phyloP scores from a whole-genome alignment of 2,113 vertebrate species.

The Oxygymnocypris stewartii region DNA sequence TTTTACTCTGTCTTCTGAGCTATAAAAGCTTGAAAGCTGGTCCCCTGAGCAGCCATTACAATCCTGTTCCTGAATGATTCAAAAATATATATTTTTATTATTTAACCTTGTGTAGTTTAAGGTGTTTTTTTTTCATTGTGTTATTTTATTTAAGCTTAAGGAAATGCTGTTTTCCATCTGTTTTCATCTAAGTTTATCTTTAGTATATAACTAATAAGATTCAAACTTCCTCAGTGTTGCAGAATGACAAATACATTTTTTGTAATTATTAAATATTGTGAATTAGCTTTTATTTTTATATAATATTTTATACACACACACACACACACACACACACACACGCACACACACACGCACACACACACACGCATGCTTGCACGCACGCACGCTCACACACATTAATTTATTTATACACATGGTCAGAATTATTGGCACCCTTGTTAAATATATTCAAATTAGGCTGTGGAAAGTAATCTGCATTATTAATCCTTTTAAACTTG shows the following conservation, averaged over 20 bases:
- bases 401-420: too few relatives aligned
- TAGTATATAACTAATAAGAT: background rate
- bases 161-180: background rate
- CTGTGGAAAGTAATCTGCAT: too few relatives aligned
- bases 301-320: too few relatives aligned
- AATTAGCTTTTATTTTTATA: too few relatives aligned
- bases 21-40: background rate
- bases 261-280: background rate
- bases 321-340: too few relatives aligned
- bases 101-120: background rate
- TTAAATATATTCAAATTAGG: too few relatives aligned
- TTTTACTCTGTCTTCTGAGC: background rate
- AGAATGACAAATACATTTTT: background rate
- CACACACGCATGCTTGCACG: too few relatives aligned
- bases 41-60: background rate
- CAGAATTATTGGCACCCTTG: too few relatives aligned
- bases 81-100: background rate
- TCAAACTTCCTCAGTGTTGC: background rate
- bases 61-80: background rate
- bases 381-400: too few relatives aligned
- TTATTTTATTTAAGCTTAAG: background rate
- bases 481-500: too few relatives aligned
- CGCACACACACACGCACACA: too few relatives aligned
- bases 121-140: background rate
- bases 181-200: background rate